These are phyloP conservation scores for Nemotelus pantherinus DNA, from an alignment of 2,888 invertebrate species.

Conservation along the genomic window DNA sequence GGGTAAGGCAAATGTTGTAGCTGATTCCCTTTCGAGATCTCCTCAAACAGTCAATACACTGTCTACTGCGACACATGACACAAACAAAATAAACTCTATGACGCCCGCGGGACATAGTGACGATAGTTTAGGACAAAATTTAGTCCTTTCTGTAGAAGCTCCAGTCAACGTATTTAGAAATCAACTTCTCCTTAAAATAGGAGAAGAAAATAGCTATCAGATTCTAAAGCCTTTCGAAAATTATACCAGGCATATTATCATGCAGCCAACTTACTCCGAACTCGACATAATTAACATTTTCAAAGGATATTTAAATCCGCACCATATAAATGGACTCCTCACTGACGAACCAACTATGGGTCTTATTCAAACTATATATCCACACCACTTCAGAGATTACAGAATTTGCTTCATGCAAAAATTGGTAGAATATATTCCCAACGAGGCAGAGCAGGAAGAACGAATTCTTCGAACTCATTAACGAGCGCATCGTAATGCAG, in stretches of 20 bases:
- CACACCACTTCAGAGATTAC: no score
- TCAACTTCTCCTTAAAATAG: background rate
- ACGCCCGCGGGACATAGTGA: conserved; percentile 30
- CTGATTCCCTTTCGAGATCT: conserved; percentile 39
- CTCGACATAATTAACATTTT: conserved; percentile 7
- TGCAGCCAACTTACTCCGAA: background rate
- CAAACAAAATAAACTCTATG: conserved; percentile 23
- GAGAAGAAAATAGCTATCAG: background rate
- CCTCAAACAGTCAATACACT: conserved; percentile 8
- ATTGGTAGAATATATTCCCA: no score
- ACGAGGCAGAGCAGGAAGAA: no score
- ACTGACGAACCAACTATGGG: conserved; percentile 16
- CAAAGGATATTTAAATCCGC: background rate
- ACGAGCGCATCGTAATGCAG: background rate
- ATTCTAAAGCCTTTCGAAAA: background rate
- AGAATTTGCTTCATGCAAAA: no score
- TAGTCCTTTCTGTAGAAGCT: conserved; percentile 33
- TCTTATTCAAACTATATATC: no score
- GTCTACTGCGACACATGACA: background rate
- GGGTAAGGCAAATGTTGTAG: conserved; percentile 40
- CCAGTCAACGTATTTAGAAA: conserved; percentile 24
- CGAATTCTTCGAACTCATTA: no score
- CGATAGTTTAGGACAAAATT: conserved; percentile 36
- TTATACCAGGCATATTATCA: background rate
- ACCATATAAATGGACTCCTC: conserved; percentile 3